Evolutionary conservation across 1,140 invertebrate genomes (phyloP).

Genomic region (Pseudomyrmex cubaensis): DNA sequence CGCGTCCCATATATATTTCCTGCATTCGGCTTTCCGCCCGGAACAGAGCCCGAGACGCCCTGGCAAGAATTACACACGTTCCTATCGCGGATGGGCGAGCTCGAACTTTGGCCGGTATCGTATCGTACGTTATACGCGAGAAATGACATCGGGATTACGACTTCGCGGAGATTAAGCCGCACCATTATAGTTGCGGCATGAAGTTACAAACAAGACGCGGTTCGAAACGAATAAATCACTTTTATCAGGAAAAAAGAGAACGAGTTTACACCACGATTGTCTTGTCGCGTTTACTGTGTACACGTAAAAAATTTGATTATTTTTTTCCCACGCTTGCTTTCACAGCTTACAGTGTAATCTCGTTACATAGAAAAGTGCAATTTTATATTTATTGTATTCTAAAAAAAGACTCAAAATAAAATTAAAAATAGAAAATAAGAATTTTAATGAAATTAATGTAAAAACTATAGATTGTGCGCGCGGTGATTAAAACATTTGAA

Average conservation of each 20-base stretch:
- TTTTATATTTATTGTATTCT: no score
- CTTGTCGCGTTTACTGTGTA: no score
- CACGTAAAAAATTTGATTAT: no score
- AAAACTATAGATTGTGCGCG: no score
- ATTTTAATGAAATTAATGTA: no score
- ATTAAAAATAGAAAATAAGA: no score
- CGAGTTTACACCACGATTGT: no score
- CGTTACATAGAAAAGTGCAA: no score
- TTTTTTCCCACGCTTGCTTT: no score
- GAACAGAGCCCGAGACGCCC: conserved; percentile 5
- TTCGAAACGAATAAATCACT: not conserved
- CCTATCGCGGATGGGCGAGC: not conserved
- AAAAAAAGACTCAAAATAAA: no score
- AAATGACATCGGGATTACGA: conserved; percentile 1
- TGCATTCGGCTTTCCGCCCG: conserved; percentile 41
- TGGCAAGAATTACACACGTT: not conserved
- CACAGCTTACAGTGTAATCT: no score
- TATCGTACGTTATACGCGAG: conserved; percentile 11
- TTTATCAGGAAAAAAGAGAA: not conserved
- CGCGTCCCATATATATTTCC: conserved; percentile 50
- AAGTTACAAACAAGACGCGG: not conserved
- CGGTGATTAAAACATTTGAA: no score
- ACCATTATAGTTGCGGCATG: not conserved
- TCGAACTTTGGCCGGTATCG: conserved; percentile 26
- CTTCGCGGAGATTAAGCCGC: not conserved